phyloP scores from a whole-genome alignment of 1,140 invertebrate genomes.

The Ruditapes philippinarum region DNA sequence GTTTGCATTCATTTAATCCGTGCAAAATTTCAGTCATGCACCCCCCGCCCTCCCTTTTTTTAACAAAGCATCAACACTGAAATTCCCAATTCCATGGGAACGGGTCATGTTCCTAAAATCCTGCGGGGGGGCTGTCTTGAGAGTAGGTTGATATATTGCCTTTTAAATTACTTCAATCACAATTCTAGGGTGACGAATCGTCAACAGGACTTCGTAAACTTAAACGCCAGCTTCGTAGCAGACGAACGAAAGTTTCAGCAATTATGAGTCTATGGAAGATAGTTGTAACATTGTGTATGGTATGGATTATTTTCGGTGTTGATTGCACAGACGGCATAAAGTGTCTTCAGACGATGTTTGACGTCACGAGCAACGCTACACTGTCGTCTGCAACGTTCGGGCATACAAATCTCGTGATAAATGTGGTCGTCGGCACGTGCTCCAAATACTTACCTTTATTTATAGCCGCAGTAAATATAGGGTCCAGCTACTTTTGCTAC shows the following conservation, averaged over 20 bases:
- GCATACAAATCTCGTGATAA: conserved; percentile 14
- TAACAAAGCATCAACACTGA: too few species aligned
- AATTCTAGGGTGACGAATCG: conserved; percentile 83
- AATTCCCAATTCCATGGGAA: too few species aligned
- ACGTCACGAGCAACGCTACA: conserved; percentile 15
- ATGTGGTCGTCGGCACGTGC: conserved; percentile 9
- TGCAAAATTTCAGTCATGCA: too few species aligned
- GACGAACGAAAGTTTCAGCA: conserved; percentile 75
- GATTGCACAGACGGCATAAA: conserved; percentile 39
- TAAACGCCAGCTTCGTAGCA: conserved; percentile 73
- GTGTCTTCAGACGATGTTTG: conserved; percentile 53
- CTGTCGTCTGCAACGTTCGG: conserved; percentile 11
- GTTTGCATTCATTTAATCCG: too few species aligned
- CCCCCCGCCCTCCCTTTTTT: too few species aligned
- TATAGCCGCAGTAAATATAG: conserved; percentile 53
- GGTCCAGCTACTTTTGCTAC: conserved; percentile 42
- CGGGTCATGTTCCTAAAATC: too few species aligned
- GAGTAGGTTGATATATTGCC: too few species aligned
- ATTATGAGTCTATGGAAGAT: conserved; percentile 83
- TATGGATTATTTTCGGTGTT: conserved; percentile 57
- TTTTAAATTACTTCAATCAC: too few species aligned
- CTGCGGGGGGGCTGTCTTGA: too few species aligned
- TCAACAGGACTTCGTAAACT: conserved; percentile 70
- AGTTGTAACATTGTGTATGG: conserved; percentile 59
- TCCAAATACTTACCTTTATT: conserved; percentile 23